Conservation (phyloP, 2,113 vertebrate species). For the Calypte anna region DNA sequence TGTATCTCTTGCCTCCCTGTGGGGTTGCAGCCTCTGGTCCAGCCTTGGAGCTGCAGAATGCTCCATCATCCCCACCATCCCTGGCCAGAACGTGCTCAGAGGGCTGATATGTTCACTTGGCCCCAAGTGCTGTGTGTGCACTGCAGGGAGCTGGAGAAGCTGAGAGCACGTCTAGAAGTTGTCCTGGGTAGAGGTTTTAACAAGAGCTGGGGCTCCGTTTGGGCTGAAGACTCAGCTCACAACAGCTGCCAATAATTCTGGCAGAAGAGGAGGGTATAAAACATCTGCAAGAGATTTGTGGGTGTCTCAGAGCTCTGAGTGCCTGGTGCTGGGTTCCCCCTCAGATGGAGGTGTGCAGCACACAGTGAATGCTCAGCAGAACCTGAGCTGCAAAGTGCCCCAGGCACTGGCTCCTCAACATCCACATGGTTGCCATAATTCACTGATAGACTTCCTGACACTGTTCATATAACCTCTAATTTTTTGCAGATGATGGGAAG, state of each 20-base stretch:
- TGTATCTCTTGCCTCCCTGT: neutral
- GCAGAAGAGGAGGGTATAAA: neutral
- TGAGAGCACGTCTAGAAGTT: neutral
- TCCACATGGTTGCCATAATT: accelerated
- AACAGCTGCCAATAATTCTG: neutral
- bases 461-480: neutral
- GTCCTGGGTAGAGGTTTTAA: neutral
- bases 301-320: neutral
- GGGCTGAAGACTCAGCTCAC: neutral
- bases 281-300: neutral
- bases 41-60: accelerated
- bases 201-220: neutral
- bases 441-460: accelerated
- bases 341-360: neutral
- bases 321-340: accelerated
- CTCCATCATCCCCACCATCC: accelerated
- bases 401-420: accelerated
- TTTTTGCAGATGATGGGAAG: slow-evolving; percentile 39
- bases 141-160: neutral
- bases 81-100: neutral
- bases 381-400: neutral
- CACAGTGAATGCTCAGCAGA: neutral
- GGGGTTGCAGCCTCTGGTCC: neutral
- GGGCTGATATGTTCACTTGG: neutral
- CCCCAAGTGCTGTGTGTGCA: neutral